Evolutionary conservation across 1,140 invertebrate genomes (phyloP).

Genomic region (Ostrea denselamellosa): DNA sequence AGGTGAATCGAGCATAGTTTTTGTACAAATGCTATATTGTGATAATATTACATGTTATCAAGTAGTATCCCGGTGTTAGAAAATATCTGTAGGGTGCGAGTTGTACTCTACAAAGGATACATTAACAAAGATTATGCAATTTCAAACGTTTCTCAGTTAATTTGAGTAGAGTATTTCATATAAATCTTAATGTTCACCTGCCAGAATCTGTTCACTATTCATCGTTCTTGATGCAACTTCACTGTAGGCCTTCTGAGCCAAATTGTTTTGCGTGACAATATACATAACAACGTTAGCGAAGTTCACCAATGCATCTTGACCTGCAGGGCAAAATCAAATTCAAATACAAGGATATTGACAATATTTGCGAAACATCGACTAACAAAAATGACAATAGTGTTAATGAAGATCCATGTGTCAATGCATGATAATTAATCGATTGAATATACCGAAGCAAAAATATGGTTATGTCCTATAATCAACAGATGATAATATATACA

Average conservation of each 20-base stretch:
- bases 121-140: no score
- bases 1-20: no score
- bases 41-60: no score
- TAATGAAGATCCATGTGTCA: not conserved
- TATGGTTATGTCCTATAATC: not conserved
- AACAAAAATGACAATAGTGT: no score
- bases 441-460: not conserved
- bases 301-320: not conserved
- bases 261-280: not conserved
- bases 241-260: not conserved
- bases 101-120: no score
- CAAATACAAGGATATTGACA: no score
- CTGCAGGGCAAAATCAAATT: not conserved
- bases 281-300: not conserved
- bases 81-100: no score
- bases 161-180: no score
- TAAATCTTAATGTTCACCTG: not conserved
- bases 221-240: not conserved
- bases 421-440: not conserved
- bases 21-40: no score
- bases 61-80: no score
- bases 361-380: no score
- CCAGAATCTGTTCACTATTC: constrained; percentile 2
- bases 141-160: no score
- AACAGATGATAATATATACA: not conserved